These are phyloP conservation scores for Spatula versicolor DNA, from an alignment of 2,797 vertebrate species.

Conservation along the genomic window DNA sequence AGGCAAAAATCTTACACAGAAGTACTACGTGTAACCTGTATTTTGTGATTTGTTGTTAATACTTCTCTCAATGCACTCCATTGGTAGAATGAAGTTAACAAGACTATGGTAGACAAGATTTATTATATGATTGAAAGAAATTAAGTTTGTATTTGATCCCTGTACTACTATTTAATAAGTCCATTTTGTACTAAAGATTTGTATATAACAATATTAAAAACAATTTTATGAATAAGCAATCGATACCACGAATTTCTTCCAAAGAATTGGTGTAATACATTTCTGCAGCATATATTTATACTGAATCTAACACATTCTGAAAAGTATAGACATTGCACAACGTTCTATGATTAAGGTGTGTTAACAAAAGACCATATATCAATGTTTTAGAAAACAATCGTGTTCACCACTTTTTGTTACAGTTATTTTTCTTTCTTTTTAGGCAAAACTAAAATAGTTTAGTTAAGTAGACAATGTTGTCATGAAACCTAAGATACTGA, in stretches of 20 bases:
- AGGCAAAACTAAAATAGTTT: not conserved
- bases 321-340: not conserved
- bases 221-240: not conserved
- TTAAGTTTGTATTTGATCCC: not conserved
- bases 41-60: not conserved
- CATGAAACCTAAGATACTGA: not conserved
- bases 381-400: not conserved
- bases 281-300: not conserved
- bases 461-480: not conserved
- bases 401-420: not conserved
- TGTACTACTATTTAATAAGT: not conserved
- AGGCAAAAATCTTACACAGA: not conserved
- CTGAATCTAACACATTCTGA: not conserved
- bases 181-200: not conserved
- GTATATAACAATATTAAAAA: not conserved
- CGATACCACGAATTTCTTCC: not conserved
- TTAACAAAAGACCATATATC: not conserved
- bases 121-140: not conserved
- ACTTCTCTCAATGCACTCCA: not conserved
- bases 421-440: too few relatives aligned
- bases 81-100: not conserved
- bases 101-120: not conserved
- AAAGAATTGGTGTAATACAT: constrained; percentile 1
- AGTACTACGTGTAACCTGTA: not conserved
- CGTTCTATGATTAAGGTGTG: not conserved